phyloP scores from a whole-genome alignment of 1,140 invertebrate genomes.

The Copidosoma floridanum region DNA sequence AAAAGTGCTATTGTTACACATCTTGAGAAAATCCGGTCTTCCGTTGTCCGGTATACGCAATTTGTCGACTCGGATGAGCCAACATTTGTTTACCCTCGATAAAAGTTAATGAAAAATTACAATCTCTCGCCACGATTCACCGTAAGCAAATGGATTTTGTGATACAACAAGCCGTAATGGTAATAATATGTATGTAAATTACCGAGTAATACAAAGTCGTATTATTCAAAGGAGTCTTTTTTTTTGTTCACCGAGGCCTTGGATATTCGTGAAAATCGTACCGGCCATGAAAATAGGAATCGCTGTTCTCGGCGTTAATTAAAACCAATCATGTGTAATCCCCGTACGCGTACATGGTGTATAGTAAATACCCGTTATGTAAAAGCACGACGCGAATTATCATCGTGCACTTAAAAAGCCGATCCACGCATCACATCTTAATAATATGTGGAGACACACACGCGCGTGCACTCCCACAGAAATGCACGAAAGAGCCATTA shows the following conservation, averaged over 20 bases:
- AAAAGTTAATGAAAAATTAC: not conserved
- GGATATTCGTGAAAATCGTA: not conserved
- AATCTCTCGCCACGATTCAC: not conserved
- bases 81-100: not conserved
- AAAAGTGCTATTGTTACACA: too few species aligned
- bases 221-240: too few species aligned
- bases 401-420: too few species aligned
- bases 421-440: not conserved
- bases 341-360: not conserved
- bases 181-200: not conserved
- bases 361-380: not conserved
- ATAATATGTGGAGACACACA: not conserved
- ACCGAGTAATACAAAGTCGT: not conserved
- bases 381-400: not conserved
- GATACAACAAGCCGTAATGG: not conserved
- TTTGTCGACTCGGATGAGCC: too few species aligned
- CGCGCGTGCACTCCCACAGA: too few species aligned
- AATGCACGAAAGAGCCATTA: too few species aligned
- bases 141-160: not conserved
- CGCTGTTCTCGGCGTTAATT: too few species aligned
- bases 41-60: not conserved
- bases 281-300: not conserved
- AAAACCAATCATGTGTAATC: not conserved
- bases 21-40: too few species aligned
- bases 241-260: not conserved